phyloP scores from a whole-genome alignment of 2,113 vertebrate species.

The Platysteira castanea region DNA sequence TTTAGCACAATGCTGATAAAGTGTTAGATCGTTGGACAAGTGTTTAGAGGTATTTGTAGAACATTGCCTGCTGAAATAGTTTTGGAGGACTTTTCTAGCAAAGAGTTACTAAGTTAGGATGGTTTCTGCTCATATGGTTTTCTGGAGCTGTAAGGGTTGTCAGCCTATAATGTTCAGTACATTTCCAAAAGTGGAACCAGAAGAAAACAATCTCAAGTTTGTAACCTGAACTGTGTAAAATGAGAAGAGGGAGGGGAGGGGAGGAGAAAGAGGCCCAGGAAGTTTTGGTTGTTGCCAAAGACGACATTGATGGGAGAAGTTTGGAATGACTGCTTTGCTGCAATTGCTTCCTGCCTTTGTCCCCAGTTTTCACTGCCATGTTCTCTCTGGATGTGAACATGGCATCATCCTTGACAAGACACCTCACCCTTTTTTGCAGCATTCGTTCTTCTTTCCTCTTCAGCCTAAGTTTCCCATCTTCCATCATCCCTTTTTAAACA shows the following conservation, averaged over 20 bases:
- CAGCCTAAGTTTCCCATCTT: not conserved
- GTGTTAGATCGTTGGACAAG: not conserved
- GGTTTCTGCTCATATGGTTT: not conserved
- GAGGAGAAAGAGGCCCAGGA: not conserved
- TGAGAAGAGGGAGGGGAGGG: not conserved
- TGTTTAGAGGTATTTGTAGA: not conserved
- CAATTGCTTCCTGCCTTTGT: not conserved
- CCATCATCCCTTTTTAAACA: not conserved
- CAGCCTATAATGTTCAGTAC: accelerated
- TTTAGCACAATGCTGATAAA: not conserved
- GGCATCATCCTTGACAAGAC: not conserved
- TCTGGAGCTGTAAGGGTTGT: not conserved
- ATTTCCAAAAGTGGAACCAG: not conserved
- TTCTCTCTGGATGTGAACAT: not conserved
- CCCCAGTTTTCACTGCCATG: not conserved
- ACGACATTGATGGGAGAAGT: not conserved
- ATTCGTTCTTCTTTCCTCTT: not conserved
- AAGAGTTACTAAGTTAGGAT: not conserved
- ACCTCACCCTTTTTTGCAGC: not conserved
- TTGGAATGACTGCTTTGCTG: not conserved
- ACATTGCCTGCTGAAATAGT: not conserved
- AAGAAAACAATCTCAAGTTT: not conserved
- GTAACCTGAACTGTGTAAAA: not conserved
- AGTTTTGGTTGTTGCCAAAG: not conserved
- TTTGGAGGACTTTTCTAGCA: not conserved